These are phyloP conservation scores for Engystomops pustulosus DNA, from an alignment of 2,113 vertebrate genomes.

Conservation along the genomic window DNA sequence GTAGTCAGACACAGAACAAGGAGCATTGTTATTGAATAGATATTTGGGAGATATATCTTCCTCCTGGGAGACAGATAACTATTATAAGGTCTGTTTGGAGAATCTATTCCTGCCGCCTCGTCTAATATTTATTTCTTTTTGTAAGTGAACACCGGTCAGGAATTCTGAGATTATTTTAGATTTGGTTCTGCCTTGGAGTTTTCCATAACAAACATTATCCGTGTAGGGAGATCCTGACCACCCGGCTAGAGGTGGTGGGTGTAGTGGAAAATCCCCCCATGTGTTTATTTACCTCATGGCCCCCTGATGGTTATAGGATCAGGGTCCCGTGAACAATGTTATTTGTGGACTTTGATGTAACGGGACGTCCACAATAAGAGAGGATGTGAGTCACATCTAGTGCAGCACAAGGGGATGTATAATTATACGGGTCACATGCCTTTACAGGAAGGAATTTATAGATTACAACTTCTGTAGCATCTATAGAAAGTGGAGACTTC, in stretches of 20 bases:
- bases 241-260: background rate
- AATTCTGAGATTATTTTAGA: conserved; percentile 37
- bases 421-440: background rate
- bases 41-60: background rate
- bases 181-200: conserved; percentile 42
- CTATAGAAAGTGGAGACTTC: background rate
- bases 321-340: background rate
- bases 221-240: conserved; percentile 30
- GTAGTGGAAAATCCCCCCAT: conserved; percentile 12
- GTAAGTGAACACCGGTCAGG: conserved; percentile 16
- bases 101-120: background rate
- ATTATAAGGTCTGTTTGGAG: background rate
- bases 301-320: background rate
- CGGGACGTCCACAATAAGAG: background rate
- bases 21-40: no score
- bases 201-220: conserved; percentile 49
- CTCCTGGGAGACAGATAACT: background rate
- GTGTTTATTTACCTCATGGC: conserved; percentile 22
- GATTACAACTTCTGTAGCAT: background rate
- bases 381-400: background rate
- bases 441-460: no score
- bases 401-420: background rate
- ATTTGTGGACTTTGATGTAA: background rate
- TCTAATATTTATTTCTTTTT: conserved; percentile 17
- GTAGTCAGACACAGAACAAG: no score